phyloP scores from a whole-genome alignment of 2,888 invertebrate species.

The Punctoribates punctum region DNA sequence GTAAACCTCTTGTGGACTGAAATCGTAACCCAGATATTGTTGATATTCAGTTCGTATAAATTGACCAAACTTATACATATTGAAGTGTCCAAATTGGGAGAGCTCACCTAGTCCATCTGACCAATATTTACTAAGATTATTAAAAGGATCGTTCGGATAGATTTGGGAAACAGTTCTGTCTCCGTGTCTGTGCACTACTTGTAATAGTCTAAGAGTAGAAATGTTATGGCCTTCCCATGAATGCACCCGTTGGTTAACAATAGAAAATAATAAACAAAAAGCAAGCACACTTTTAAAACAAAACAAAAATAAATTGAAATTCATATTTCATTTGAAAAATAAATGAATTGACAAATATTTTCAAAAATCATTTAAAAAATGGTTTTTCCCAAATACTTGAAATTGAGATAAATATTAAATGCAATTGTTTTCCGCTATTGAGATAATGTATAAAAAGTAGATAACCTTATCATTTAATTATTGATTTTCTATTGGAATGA shows the following conservation, averaged over 20 bases:
- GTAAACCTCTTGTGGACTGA: slow-evolving; percentile 33
- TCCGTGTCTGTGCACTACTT: slow-evolving; percentile 40
- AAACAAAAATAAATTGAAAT: too few species aligned
- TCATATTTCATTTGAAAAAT: too few species aligned
- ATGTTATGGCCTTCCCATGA: slow-evolving; percentile 5
- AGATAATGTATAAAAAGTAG: too few species aligned
- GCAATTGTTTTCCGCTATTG: too few species aligned
- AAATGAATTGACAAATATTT: too few species aligned
- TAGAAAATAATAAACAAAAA: background rate
- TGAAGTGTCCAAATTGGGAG: slow-evolving; percentile 18
- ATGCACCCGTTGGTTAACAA: background rate
- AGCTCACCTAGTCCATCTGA: slow-evolving; percentile 40
- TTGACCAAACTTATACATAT: slow-evolving; percentile 41
- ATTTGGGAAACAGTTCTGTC: slow-evolving; percentile 33
- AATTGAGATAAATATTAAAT: too few species aligned
- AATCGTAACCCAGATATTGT: slow-evolving; percentile 30
- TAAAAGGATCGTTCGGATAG: slow-evolving; percentile 39
- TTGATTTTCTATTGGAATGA: too few species aligned
- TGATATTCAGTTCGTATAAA: slow-evolving; percentile 32
- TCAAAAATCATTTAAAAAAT: too few species aligned
- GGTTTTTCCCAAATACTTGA: too few species aligned
- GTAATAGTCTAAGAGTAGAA: slow-evolving; percentile 14
- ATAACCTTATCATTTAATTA: too few species aligned
- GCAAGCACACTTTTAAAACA: too few species aligned
- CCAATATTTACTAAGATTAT: slow-evolving; percentile 35